Evolutionary conservation across 2,797 vertebrate species (phyloP), one percentile per base, ranked within the genome.

Genomic region (Hyperoplus lanceolatus): DNA sequence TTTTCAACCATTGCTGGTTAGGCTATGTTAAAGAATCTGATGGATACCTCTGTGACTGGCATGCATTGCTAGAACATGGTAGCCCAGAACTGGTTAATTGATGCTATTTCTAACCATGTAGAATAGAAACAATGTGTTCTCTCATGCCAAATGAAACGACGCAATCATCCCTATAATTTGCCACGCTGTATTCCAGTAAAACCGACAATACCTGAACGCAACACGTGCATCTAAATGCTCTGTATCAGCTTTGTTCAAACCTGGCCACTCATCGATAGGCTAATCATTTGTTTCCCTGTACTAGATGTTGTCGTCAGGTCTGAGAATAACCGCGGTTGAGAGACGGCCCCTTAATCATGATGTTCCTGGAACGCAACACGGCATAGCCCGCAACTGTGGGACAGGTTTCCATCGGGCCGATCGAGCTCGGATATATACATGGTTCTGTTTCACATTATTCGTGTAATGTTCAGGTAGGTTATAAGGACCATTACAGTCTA

Each of bases 161-260:
- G 43, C 14, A 54, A 51, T 50, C 38, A 42, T 7, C n/a, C 5
- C 18, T 59, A 11, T 4, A 14, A 49, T 43, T 21, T 29, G 29
- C 29, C 29, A 29, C 29, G 29, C 29, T 29, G 2, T 29, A 29
- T 29, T 29, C 6, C 10, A 18, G 42, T 11, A 71, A 66, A 71
- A 39, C 59, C 49, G 53, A 74, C 55, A 50, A 43, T 68, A 60
- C 74, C 7, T 79, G 77, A 86, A 86, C 43, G 74, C 77, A 65
- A 53, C 83, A 72, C 45, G 53, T 18, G 56, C 64, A 56, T 45
- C 46, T 29, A 29, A 29, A 1, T 4, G 59, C 36, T 49, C 21
- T 51, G 0, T 12, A n/a, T 14, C 8, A n/a, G 12, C 69, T 11
- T 11, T 3, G 9, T n/a, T n/a, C 21, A 5, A 56, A 46, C 18